Conservation (phyloP, 2,888 invertebrate genomes). For the Lysandra bellargus region DNA sequence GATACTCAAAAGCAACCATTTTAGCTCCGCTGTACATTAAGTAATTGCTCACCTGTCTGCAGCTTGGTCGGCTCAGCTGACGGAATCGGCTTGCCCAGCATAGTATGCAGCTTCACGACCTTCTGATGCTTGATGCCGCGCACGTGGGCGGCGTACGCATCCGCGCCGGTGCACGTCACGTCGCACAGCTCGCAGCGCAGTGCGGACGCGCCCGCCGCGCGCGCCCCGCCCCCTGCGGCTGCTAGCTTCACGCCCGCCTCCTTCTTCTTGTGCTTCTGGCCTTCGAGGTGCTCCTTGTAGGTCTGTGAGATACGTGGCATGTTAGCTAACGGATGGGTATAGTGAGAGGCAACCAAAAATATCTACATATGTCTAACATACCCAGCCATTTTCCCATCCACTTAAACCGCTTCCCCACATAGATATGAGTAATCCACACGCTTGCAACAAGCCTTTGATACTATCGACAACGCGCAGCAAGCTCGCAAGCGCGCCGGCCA, state of each 20-base stretch:
- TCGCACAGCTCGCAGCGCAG: slow-evolving; percentile 98
- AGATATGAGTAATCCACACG: too few relatives aligned
- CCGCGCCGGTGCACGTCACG: slow-evolving; percentile 98
- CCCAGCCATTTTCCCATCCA: too few relatives aligned
- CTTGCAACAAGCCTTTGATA: too few relatives aligned
- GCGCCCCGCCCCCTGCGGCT: slow-evolving; percentile 82
- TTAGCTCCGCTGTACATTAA: too few relatives aligned
- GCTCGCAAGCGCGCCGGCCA: too few relatives aligned
- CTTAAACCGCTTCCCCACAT: too few relatives aligned
- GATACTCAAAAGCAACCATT: too few relatives aligned
- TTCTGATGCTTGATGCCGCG: slow-evolving; percentile 99
- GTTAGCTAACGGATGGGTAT: not conserved
- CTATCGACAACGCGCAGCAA: too few relatives aligned
- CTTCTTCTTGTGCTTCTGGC: slow-evolving; percentile 99
- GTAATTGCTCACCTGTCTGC: slow-evolving; percentile 56
- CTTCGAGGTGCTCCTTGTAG: slow-evolving; percentile 94
- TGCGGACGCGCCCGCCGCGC: slow-evolving; percentile 70
- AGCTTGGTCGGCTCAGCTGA: slow-evolving; percentile 96
- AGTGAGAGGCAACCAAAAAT: too few relatives aligned
- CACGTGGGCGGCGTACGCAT: slow-evolving; percentile 99
- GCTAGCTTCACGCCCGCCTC: slow-evolving; percentile 87
- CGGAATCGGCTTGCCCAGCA: slow-evolving; percentile 98
- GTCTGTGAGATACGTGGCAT: slow-evolving; percentile 50
- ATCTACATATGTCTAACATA: too few relatives aligned
- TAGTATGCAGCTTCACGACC: slow-evolving; percentile 97